Evolutionary conservation across 1,140 invertebrate species (phyloP).

Genomic region (Phthorimaea operculella): DNA sequence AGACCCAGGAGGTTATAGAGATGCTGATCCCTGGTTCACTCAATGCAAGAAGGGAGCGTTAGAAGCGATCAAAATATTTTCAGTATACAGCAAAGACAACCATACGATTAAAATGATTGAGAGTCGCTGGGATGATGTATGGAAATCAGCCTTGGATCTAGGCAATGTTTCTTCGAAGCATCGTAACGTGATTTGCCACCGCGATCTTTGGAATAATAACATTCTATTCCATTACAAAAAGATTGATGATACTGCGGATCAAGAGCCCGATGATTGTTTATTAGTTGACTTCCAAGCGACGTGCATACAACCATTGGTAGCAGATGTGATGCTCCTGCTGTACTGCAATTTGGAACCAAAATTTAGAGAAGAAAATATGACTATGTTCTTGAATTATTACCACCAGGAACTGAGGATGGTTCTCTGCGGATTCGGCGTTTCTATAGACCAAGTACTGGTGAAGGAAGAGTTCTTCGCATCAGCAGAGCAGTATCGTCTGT

Average conservation of each 20-base stretch:
- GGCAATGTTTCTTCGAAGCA: conserved; percentile 27
- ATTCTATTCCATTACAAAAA: conserved; percentile 70
- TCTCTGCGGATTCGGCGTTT: conserved; percentile 41
- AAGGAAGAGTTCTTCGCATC: conserved; percentile 49
- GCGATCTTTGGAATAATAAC: conserved; percentile 74
- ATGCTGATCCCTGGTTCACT: conserved; percentile 33
- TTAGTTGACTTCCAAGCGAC: conserved; percentile 72
- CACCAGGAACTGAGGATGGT: conserved; percentile 55
- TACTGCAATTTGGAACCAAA: conserved; percentile 44
- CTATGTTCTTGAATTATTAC: conserved; percentile 60
- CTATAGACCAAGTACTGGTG: conserved; percentile 45
- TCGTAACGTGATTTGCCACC: conserved; percentile 70
- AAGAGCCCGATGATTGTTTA: conserved; percentile 59
- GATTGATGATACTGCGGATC: conserved; percentile 8
- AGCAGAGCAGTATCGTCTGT: conserved; percentile 44
- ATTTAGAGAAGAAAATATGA: conserved; percentile 53
- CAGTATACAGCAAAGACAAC: conserved; percentile 30
- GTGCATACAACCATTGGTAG: conserved; percentile 68
- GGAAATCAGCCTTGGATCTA: conserved; percentile 32
- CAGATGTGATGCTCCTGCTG: conserved; percentile 66
- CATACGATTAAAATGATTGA: conserved; percentile 30
- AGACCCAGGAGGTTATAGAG: conserved; percentile 34
- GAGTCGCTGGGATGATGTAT: conserved; percentile 37
- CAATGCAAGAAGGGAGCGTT: conserved; percentile 47
- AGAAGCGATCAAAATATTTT: conserved; percentile 38